Conservation (phyloP, 2,113 vertebrate species). For the Rhinichthys klamathensis region DNA sequence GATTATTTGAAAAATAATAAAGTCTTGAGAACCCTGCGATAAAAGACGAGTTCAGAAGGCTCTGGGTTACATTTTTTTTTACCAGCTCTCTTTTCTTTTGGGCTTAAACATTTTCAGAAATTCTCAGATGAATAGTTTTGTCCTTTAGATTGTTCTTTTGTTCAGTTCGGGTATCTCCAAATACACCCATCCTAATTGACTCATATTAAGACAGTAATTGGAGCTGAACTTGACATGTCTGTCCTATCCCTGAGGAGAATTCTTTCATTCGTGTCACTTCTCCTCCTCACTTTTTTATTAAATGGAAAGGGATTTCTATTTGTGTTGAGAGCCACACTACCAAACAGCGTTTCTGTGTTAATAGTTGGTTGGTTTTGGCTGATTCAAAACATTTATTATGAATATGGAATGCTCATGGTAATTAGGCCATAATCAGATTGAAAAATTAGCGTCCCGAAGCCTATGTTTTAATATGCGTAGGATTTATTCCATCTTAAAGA, state of each 20-base stretch:
- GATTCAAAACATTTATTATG: slow-evolving; percentile 1
- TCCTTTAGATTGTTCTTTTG: slow-evolving; percentile 8
- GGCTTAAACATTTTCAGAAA: not conserved
- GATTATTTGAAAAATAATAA: not conserved
- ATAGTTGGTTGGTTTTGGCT: not conserved
- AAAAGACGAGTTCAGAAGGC: not conserved
- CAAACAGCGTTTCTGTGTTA: not conserved
- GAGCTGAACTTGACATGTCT: slow-evolving; percentile 20
- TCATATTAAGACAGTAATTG: slow-evolving; percentile 40
- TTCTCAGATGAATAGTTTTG: slow-evolving; percentile 10
- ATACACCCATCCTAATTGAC: slow-evolving; percentile 28
- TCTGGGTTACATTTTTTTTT: not conserved
- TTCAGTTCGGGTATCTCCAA: slow-evolving; percentile 4
- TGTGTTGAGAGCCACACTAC: not conserved
- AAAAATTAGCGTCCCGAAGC: not conserved
- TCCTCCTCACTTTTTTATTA: not conserved
- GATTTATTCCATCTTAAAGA: not conserved
- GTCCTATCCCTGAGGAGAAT: not conserved
- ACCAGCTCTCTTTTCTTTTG: not conserved
- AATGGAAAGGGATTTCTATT: not conserved
- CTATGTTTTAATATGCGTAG: not conserved
- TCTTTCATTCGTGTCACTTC: slow-evolving; percentile 4
- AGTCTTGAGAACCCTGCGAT: not conserved
- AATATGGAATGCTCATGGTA: not conserved
- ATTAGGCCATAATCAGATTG: not conserved